Conservation (phyloP, 2,797 vertebrate genomes). For the Anisognathus igniventris region DNA sequence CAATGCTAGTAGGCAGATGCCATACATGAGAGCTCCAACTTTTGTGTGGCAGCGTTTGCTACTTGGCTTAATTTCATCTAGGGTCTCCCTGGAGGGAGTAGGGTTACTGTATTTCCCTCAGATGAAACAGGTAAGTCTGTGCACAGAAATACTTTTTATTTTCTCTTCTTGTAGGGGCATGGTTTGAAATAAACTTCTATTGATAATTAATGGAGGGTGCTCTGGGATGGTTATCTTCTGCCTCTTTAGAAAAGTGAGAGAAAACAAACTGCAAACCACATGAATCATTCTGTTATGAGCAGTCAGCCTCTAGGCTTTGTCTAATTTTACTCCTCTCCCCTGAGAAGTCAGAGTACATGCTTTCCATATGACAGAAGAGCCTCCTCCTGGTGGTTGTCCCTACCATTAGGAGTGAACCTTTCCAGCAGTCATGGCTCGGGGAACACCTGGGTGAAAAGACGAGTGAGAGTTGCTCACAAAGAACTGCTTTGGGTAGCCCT, state of each 20-base stretch:
- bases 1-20: neutral
- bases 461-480: neutral
- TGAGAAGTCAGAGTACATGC: neutral
- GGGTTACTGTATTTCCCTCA: neutral
- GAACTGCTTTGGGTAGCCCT: neutral
- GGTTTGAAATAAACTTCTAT: neutral
- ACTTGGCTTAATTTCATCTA: neutral
- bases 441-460: neutral
- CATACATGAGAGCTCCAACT: rapidly evolving
- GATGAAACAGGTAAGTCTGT: neutral
- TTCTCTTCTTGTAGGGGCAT: neutral
- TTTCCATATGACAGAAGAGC: neutral
- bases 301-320: neutral
- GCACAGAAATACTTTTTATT: neutral
- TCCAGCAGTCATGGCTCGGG: neutral
- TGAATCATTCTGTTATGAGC: neutral
- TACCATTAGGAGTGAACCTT: neutral
- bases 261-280: neutral
- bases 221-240: neutral
- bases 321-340: neutral
- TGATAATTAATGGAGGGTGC: neutral
- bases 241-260: neutral
- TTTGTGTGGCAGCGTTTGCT: neutral
- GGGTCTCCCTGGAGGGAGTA: neutral
- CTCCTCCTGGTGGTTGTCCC: neutral